Conservation (phyloP, 2,113 vertebrate genomes). For the Hiodon tergisus region DNA sequence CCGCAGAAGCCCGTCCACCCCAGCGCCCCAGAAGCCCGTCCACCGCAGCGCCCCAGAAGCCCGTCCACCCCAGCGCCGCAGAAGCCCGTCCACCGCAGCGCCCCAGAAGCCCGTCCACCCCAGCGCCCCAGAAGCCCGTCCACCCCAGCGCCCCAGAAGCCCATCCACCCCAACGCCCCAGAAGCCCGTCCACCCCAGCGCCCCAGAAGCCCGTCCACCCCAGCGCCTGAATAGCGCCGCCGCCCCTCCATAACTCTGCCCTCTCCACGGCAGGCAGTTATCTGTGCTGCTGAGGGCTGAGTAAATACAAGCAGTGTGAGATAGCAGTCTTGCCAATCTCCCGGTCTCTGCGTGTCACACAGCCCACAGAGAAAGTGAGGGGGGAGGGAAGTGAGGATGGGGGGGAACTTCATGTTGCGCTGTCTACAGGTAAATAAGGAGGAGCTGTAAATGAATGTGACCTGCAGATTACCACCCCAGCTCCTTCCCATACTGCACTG, state of each 20-base stretch:
- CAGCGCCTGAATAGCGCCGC: neutral
- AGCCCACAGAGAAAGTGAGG: slow-evolving; percentile 9
- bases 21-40: too few species aligned
- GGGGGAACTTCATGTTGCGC: neutral
- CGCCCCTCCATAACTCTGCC: neutral
- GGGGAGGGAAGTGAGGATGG: neutral
- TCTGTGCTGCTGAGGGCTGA: slow-evolving; percentile 18
- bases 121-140: neutral
- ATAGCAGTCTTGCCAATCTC: slow-evolving; percentile 21
- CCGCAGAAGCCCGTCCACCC: too few species aligned
- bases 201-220: neutral
- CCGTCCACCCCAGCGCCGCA: neutral
- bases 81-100: too few species aligned
- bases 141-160: too few species aligned
- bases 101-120: neutral
- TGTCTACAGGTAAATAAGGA: slow-evolving; percentile 20
- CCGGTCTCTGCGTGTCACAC: slow-evolving; percentile 15
- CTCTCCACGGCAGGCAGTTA: slow-evolving; percentile 16
- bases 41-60: neutral
- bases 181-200: too few species aligned
- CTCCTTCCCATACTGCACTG: too few species aligned
- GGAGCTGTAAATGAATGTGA: slow-evolving; percentile 2
- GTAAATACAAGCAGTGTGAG: slow-evolving; percentile 17
- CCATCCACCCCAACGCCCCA: too few species aligned
- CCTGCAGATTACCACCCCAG: neutral